phyloP scores from a whole-genome alignment of 1,140 invertebrate species.

The Druon quercuslanigerum region DNA sequence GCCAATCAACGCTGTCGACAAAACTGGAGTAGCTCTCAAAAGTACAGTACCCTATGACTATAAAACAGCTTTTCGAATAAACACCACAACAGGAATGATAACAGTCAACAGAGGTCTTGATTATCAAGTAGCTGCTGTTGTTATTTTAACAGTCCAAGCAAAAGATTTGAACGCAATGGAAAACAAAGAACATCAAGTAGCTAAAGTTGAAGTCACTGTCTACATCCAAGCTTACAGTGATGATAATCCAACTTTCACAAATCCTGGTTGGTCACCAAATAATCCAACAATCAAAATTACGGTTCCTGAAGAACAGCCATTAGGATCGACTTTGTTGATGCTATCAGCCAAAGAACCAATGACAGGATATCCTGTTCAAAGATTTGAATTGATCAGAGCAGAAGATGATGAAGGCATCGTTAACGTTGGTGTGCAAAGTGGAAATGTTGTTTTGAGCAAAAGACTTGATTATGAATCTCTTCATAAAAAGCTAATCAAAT shows the following conservation, averaged over 20 bases:
- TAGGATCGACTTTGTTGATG: conserved; percentile 86
- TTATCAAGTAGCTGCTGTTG: conserved; percentile 86
- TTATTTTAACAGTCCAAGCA: conserved; percentile 86
- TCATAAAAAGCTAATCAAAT: conserved; percentile 80
- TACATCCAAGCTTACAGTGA: conserved; percentile 88
- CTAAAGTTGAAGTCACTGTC: conserved; percentile 83
- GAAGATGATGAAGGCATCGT: conserved; percentile 71
- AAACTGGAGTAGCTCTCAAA: conserved; percentile 83
- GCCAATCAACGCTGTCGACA: conserved; percentile 83
- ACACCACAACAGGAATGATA: conserved; percentile 83
- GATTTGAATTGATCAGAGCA: conserved; percentile 77
- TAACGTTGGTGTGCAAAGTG: conserved; percentile 81
- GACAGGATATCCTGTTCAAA: conserved; percentile 79
- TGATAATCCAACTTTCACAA: conserved; percentile 86
- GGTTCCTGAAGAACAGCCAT: conserved; percentile 85
- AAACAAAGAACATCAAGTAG: conserved; percentile 81
- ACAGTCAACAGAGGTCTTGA: conserved; percentile 83
- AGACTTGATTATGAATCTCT: conserved; percentile 85
- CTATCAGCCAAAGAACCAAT: conserved; percentile 85
- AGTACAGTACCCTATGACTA: conserved; percentile 80
- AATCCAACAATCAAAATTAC: conserved; percentile 81
- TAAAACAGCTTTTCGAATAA: conserved; percentile 82
- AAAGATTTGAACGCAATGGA: conserved; percentile 83
- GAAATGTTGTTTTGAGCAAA: conserved; percentile 83
- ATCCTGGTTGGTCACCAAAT: conserved; percentile 81